Evolutionary conservation across 2,113 vertebrate species (phyloP), one percentile per base, ranked within the genome.

Genomic region (Megaleporinus macrocephalus): DNA sequence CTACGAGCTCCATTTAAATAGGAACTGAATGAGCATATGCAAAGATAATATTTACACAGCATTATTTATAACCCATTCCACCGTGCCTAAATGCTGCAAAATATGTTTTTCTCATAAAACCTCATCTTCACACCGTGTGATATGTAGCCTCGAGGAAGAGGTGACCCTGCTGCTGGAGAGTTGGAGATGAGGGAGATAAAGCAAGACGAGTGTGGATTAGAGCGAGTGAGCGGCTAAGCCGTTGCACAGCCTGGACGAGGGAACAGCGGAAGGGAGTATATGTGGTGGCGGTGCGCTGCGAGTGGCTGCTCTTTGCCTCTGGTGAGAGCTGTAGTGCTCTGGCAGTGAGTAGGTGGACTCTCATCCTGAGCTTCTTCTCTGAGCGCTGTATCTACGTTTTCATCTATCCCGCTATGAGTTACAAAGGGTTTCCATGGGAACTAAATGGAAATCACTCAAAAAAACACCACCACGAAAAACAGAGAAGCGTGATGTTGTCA

Each of bases 381-480:
- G 49, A 16, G 26, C 79, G 57, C 76, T 33, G 49, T 70, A 73
- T 82, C 53, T 82, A 62, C 73, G 72, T 78, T 87, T 84, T 66
- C 57, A 82, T 88, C 79, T 63, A 24, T 76, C 55, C 78, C 84
- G 77, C 70, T 78, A 80, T 53, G 70, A 78, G 80, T 84, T 88
- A 83, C 36, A 76, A 81, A 85, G 83, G 77, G 90, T 92, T 91
- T 89, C 89, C 89, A 90, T 91, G 87, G 89, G 79, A 93, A 92
- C 90, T 80, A 83, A 83, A 88, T 85, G 79, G 75, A 87, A 85
- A 84, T 86, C 65, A 82, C 53, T 77, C 24, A 79, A 47, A 79
- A 79, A 80, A 20, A 62, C 18, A 73, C 20, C 24, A n/a, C 44
- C 18, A 77, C 5, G 72, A 24, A 73, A 53, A 49, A 27, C 57